Evolutionary conservation across 1,140 invertebrate species (phyloP).

Genomic region (Ptiloglossa arizonensis): DNA sequence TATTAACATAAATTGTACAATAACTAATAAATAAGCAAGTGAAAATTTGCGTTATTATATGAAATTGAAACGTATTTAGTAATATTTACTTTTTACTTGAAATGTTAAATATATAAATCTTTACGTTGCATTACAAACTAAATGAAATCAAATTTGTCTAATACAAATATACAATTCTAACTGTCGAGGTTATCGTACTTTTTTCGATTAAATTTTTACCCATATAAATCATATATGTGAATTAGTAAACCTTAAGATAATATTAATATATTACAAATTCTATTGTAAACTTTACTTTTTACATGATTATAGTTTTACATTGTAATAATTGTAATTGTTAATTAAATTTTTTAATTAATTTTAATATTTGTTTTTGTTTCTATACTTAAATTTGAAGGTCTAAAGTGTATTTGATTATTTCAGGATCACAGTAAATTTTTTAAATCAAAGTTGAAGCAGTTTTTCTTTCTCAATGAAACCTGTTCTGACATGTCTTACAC

Average conservation of each 20-base stretch:
- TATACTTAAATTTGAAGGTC: not conserved
- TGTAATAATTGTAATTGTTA: not conserved
- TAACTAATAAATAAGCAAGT: not conserved
- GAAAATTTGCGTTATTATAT: not conserved
- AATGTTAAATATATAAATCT: not conserved
- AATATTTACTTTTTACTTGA: not conserved
- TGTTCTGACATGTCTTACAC: constrained; percentile 91
- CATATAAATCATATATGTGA: not conserved
- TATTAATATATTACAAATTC: not conserved
- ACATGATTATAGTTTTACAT: not conserved
- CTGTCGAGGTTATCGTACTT: constrained; percentile 23
- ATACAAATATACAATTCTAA: not conserved
- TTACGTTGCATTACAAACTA: not conserved
- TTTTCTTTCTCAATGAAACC: constrained; percentile 76
- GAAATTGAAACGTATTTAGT: not conserved
- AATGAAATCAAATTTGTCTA: not conserved
- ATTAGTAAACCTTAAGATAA: not conserved
- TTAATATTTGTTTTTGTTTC: not conserved
- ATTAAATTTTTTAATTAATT: not conserved
- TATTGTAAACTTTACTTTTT: not conserved
- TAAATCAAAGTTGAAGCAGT: constrained; percentile 29
- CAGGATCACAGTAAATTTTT: constrained; percentile 25
- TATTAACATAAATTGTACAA: not conserved
- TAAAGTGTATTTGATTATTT: constrained; percentile 10
- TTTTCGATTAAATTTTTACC: not conserved